Percentiles rank a stretch among this genome's conserved stretches.
phyloP scores from a whole-genome alignment of 2,888 invertebrate species.

The Nineta flava region DNA sequence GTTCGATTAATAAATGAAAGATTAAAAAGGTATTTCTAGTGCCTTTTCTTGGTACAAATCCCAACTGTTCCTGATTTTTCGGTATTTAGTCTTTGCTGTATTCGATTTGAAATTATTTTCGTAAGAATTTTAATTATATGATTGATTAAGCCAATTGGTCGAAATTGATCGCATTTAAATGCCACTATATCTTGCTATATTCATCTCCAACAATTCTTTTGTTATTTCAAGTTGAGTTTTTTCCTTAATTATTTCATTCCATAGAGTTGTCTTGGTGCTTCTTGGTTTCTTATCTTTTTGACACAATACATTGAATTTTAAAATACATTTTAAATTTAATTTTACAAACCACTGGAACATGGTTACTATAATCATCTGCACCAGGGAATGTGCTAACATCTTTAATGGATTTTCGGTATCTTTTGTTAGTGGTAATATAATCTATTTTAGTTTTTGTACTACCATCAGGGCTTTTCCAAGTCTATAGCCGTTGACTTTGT shows the following conservation, averaged over 20 bases:
- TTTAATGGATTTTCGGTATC: not conserved
- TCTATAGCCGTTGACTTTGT: slow-evolving; percentile 4
- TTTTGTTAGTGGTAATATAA: slow-evolving; percentile 8
- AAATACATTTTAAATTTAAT: not conserved
- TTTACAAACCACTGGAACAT: slow-evolving; percentile 1
- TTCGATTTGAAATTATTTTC: not conserved
- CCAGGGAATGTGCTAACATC: not conserved
- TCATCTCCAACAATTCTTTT: not conserved
- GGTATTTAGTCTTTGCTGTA: not conserved
- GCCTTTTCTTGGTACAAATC: slow-evolving; percentile 7
- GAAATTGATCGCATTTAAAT: not conserved
- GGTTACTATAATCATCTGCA: not conserved
- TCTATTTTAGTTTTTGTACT: slow-evolving; percentile 8
- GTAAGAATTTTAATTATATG: slow-evolving; percentile 1
- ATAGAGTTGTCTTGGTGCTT: too few relatives aligned
- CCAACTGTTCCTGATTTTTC: not conserved
- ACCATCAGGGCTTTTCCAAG: slow-evolving; percentile 9
- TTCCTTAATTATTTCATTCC: not conserved
- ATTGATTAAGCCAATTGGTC: not conserved
- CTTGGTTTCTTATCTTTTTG: too few relatives aligned
- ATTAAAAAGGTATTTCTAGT: slow-evolving; percentile 7
- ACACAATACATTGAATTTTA: too few relatives aligned
- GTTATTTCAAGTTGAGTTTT: not conserved
- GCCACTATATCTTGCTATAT: not conserved
- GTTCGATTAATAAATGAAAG: slow-evolving; percentile 6